Percentiles rank a stretch among this genome's conserved stretches.
Evolutionary conservation across 2,113 vertebrate species (phyloP).

Genomic region (Tautogolabrus adspersus): DNA sequence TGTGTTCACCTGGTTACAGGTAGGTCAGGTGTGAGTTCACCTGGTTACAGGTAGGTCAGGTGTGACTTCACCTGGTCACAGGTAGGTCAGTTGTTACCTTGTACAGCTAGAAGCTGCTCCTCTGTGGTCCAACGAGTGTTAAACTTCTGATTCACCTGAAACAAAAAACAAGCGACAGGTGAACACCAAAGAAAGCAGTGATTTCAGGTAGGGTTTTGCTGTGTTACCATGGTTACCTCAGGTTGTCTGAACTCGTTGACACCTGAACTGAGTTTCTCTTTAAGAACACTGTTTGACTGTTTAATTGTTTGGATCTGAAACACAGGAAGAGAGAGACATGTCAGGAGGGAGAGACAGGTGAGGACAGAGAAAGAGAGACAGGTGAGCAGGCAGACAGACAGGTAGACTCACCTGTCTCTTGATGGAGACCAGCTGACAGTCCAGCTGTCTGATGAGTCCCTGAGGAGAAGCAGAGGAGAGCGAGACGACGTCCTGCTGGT

Average conservation of each 20-base stretch:
- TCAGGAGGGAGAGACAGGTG: not conserved
- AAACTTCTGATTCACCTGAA: constrained; percentile 91
- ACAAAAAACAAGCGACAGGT: not conserved
- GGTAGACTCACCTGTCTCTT: constrained; percentile 90
- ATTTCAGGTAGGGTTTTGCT: too few relatives aligned
- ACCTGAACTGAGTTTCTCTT: constrained; percentile 91
- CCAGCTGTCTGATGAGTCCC: constrained; percentile 91
- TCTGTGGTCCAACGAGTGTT: constrained; percentile 98
- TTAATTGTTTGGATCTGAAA: constrained; percentile 96
- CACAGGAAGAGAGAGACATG: not conserved
- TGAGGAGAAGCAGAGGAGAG: constrained; percentile 90
- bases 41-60: not conserved
- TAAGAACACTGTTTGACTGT: constrained; percentile 93
- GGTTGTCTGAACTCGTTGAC: constrained; percentile 89
- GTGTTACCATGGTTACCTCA: constrained; percentile 85
- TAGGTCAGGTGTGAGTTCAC: not conserved
- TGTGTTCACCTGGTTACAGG: too few relatives aligned
- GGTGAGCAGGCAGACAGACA: not conserved
- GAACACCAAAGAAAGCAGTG: not conserved
- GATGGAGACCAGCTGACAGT: constrained; percentile 93
- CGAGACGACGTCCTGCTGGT: constrained; percentile 90
- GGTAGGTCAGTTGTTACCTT: constrained; percentile 84
- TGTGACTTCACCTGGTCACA: constrained; percentile 1
- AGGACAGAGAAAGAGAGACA: not conserved
- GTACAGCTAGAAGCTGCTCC: constrained; percentile 97